These are phyloP conservation scores for Patiria miniata DNA, from an alignment of 35 echinoderm and acorn worm genomes.

Conservation along the genomic window DNA sequence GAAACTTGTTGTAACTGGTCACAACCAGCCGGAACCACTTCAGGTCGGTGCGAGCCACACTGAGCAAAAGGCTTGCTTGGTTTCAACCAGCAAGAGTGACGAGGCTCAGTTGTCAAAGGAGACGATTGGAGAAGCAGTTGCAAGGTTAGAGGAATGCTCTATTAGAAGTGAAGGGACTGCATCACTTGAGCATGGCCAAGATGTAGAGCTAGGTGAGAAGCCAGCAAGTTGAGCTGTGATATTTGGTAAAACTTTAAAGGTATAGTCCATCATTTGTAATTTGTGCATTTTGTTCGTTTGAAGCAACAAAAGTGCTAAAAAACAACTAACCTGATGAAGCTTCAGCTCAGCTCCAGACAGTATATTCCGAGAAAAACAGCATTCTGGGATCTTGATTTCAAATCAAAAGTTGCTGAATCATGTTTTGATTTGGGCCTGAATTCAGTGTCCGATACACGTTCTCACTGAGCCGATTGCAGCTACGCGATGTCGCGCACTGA, in stretches of 20 bases:
- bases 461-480: too few species aligned
- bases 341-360: too few species aligned
- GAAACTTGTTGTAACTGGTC: neutral
- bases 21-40: neutral
- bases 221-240: neutral
- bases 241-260: neutral
- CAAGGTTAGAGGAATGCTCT: neutral
- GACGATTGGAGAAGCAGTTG: neutral
- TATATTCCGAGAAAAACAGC: too few species aligned
- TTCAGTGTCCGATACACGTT: too few species aligned
- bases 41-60: neutral
- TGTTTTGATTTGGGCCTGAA: too few species aligned
- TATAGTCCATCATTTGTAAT: too few species aligned
- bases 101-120: neutral
- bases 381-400: too few species aligned
- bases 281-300: too few species aligned
- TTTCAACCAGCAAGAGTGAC: neutral
- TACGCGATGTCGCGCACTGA: too few species aligned
- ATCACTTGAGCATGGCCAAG: neutral
- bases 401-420: too few species aligned
- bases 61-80: neutral
- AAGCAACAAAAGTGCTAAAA: too few species aligned
- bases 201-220: neutral
- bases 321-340: too few species aligned
- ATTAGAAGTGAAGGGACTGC: neutral